These are phyloP conservation scores for Metaphire vulgaris DNA, from an alignment of 1,140 invertebrate genomes.

Conservation along the genomic window DNA sequence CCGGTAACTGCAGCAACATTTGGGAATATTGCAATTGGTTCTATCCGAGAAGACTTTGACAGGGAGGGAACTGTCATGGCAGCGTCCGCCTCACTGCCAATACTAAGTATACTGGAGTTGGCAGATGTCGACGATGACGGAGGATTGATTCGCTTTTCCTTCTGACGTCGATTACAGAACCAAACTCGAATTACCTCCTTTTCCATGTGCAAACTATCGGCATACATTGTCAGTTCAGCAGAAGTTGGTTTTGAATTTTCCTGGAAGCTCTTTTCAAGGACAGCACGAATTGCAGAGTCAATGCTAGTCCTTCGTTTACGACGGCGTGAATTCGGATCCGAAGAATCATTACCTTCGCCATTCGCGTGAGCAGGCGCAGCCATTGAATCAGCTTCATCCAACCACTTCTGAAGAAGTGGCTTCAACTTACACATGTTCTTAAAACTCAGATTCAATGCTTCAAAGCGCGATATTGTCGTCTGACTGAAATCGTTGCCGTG, in stretches of 20 bases:
- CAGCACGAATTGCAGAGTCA: slow-evolving; percentile 83
- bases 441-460: slow-evolving; percentile 94
- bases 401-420: slow-evolving; percentile 92
- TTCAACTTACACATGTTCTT: slow-evolving; percentile 99
- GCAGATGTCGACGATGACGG: not conserved
- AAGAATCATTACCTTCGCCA: slow-evolving; percentile 19
- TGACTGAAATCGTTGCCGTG: slow-evolving; percentile 99
- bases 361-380: slow-evolving; percentile 34
- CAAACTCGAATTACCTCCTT: slow-evolving; percentile 94
- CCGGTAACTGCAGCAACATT: not conserved
- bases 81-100: not conserved
- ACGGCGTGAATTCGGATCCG: slow-evolving; percentile 65
- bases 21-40: not conserved
- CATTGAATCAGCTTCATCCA: slow-evolving; percentile 78
- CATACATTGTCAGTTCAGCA: slow-evolving; percentile 85
- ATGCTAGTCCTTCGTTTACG: slow-evolving; percentile 96
- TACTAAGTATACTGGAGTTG: not conserved
- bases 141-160: slow-evolving; percentile 68
- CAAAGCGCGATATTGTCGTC: slow-evolving; percentile 96
- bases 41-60: not conserved
- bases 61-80: not conserved
- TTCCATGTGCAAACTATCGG: slow-evolving; percentile 90
- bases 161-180: slow-evolving; percentile 91
- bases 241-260: slow-evolving; percentile 95
- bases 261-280: slow-evolving; percentile 87